Conservation (phyloP, 2,113 vertebrate species). For the Hippopotamus amphibius region DNA sequence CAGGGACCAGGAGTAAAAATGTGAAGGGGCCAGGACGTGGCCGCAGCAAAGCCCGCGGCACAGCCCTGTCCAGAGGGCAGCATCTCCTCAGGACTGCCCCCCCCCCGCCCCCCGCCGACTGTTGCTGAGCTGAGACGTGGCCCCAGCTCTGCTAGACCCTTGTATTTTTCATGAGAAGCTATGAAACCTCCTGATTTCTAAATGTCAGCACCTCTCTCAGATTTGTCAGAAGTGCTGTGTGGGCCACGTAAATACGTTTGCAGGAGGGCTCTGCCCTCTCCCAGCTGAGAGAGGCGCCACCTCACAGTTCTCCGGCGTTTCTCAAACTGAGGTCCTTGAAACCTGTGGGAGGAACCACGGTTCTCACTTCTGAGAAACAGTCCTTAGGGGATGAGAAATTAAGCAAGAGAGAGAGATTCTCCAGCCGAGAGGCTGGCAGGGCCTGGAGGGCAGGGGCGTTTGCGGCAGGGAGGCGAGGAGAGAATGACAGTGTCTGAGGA, state of each 20-base stretch:
- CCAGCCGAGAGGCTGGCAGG: not conserved
- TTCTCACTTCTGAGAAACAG: not conserved
- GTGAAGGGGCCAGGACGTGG: rapidly evolving
- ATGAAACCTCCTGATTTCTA: not conserved
- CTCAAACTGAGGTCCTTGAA: not conserved
- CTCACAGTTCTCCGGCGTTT: not conserved
- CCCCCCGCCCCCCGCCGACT: rapidly evolving
- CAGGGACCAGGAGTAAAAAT: not conserved
- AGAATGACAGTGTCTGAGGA: rapidly evolving
- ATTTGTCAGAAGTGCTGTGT: not conserved
- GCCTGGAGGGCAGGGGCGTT: rapidly evolving
- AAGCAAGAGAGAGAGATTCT: not conserved
- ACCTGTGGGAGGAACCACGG: rapidly evolving
- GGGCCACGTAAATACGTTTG: not conserved
- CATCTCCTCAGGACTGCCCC: not conserved
- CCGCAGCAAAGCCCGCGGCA: rapidly evolving
- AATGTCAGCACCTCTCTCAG: not conserved
- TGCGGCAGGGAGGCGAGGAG: rapidly evolving
- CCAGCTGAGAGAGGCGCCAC: not conserved
- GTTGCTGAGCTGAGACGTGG: not conserved
- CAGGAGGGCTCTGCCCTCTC: too few species aligned
- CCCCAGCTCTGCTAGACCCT: rapidly evolving
- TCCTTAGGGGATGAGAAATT: too few species aligned
- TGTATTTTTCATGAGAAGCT: not conserved
- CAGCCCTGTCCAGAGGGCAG: not conserved